Conservation (phyloP, 1,140 invertebrate genomes). For the Leptoteleia sp. region DNA sequence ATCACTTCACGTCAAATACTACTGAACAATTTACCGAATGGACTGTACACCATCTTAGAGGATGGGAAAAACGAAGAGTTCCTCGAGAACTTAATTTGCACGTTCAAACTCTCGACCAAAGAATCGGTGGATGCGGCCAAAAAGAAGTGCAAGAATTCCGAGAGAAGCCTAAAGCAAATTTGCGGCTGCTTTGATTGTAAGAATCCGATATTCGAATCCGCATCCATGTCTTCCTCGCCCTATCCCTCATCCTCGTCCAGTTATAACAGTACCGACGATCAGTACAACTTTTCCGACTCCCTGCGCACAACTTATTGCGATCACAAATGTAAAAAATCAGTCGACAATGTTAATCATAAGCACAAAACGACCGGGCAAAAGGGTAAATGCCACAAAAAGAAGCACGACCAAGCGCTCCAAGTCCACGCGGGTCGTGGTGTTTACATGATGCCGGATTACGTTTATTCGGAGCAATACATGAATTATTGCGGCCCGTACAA, state of each 20-base stretch:
- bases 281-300: slow-evolving; percentile 38
- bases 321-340: slow-evolving; percentile 5
- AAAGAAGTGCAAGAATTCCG: background rate
- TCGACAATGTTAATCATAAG: slow-evolving; percentile 15
- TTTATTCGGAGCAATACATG: slow-evolving; percentile 22
- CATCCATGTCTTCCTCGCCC: slow-evolving; percentile 45
- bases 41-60: slow-evolving; percentile 49
- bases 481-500: slow-evolving; percentile 5
- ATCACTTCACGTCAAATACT: slow-evolving; percentile 21
- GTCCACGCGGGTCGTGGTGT: slow-evolving; percentile 19
- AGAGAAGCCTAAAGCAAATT: background rate
- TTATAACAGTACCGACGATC: slow-evolving; percentile 29
- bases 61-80: slow-evolving; percentile 41
- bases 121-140: slow-evolving; percentile 4
- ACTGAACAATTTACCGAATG: slow-evolving; percentile 39
- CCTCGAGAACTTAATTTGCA: slow-evolving; percentile 45
- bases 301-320: slow-evolving; percentile 12
- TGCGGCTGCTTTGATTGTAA: slow-evolving; percentile 21
- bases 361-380: slow-evolving; percentile 2
- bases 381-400: background rate
- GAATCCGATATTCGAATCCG: slow-evolving; percentile 4
- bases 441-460: slow-evolving; percentile 12
- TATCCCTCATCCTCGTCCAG: slow-evolving; percentile 32
- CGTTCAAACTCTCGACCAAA: slow-evolving; percentile 41
- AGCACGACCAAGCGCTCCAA: slow-evolving; percentile 5